Percentiles rank a stretch among this genome's conserved stretches.
Evolutionary conservation across 2,113 vertebrate genomes (phyloP).

Genomic region (Bujurquina vittata): DNA sequence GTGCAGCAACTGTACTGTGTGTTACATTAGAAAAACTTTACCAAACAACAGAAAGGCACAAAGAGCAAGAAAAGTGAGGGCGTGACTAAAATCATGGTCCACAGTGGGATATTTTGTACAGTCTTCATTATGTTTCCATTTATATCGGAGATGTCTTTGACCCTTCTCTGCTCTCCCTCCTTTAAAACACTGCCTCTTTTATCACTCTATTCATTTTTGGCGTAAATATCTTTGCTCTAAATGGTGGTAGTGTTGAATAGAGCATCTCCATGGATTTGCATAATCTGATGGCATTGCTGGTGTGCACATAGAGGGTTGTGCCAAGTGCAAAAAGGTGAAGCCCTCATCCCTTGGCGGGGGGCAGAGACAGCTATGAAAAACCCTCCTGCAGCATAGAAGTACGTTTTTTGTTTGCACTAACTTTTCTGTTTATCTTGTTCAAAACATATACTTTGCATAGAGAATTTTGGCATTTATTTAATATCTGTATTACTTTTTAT

Average conservation of each 20-base stretch:
- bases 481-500: background rate
- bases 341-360: slow-evolving; percentile 65
- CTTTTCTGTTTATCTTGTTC: background rate
- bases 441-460: background rate
- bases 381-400: slow-evolving; percentile 46
- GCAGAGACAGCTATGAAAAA: slow-evolving; percentile 30
- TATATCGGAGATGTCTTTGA: slow-evolving; percentile 59
- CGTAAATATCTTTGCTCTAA: slow-evolving; percentile 72
- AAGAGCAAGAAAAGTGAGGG: slow-evolving; percentile 17
- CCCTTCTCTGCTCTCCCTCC: slow-evolving; percentile 45
- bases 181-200: slow-evolving; percentile 70
- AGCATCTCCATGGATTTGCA: slow-evolving; percentile 81
- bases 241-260: slow-evolving; percentile 75
- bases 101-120: slow-evolving; percentile 68
- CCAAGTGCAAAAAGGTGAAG: slow-evolving; percentile 82
- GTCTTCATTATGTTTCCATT: slow-evolving; percentile 67
- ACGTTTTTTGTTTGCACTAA: slow-evolving; percentile 33
- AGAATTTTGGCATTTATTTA: background rate
- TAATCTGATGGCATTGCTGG: slow-evolving; percentile 81
- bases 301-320: slow-evolving; percentile 68
- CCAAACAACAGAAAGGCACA: slow-evolving; percentile 26
- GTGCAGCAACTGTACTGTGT: too few species aligned
- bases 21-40: slow-evolving; percentile 5
- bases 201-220: slow-evolving; percentile 75
- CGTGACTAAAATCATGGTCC: slow-evolving; percentile 35